Evolutionary conservation across 1,140 invertebrate species (phyloP).

Genomic region (Drosophila navojoa): DNA sequence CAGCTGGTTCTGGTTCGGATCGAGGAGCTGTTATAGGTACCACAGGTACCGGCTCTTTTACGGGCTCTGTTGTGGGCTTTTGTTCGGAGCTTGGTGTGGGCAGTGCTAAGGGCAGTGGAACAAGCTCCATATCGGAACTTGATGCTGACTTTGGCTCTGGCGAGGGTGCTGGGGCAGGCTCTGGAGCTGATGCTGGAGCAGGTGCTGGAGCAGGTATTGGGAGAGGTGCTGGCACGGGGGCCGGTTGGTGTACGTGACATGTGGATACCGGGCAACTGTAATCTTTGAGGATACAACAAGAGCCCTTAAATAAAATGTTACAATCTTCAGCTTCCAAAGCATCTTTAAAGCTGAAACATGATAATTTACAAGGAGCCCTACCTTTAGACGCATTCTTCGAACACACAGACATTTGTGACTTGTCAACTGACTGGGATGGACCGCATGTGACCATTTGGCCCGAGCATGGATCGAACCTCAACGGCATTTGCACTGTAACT

Average conservation of each 20-base stretch:
- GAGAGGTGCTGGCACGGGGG: not conserved
- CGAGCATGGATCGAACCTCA: conserved; percentile 60
- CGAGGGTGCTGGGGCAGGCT: not conserved
- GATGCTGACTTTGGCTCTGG: not conserved
- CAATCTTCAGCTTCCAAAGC: not conserved
- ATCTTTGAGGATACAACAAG: not conserved
- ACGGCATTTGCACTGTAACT: conserved; percentile 63
- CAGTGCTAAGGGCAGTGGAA: not conserved
- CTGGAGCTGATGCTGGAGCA: not conserved
- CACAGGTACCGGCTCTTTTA: too few species aligned
- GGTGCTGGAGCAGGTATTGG: not conserved
- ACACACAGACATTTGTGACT: not conserved
- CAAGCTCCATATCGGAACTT: not conserved
- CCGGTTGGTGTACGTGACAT: not conserved
- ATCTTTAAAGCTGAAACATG: not conserved
- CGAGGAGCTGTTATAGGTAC: too few species aligned
- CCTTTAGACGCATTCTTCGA: not conserved
- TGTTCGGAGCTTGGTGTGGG: not conserved
- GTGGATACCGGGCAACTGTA: too few species aligned
- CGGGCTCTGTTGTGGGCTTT: not conserved
- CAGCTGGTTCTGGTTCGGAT: not conserved
- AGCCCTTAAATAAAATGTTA: not conserved
- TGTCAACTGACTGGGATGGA: not conserved
- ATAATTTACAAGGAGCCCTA: not conserved
- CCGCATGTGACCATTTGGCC: conserved; percentile 12